Evolutionary conservation across 53 echinoderm and acorn worm genomes (phyloP).

Genomic region (Luidia sarsii): DNA sequence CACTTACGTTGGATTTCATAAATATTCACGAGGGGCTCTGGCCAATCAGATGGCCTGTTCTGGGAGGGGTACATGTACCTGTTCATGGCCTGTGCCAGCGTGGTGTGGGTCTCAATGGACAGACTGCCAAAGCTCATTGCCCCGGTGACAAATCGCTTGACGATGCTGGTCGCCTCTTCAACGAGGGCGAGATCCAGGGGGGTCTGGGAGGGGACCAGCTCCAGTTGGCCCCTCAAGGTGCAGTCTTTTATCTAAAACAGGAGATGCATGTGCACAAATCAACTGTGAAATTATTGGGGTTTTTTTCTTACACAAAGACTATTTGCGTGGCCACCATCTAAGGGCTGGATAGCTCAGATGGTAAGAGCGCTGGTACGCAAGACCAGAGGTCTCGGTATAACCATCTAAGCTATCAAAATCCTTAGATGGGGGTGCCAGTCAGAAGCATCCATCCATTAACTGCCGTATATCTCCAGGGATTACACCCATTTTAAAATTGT

Average conservation of each 20-base stretch:
- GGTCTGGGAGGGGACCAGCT: slow-evolving; percentile 59
- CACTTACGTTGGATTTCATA: no score
- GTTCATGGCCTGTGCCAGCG: slow-evolving; percentile 96
- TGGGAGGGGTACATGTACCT: slow-evolving; percentile 45
- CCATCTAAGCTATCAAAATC: no score
- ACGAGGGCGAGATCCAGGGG: slow-evolving; percentile 84
- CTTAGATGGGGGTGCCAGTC: no score
- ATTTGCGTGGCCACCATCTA: no score
- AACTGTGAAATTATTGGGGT: no score
- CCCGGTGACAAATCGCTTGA: slow-evolving; percentile 92
- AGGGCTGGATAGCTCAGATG: no score
- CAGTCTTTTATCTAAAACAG: slow-evolving; percentile 72
- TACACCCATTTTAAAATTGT: background rate
- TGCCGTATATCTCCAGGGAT: no score
- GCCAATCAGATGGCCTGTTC: background rate
- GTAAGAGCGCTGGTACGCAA: no score
- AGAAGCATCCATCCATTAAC: no score
- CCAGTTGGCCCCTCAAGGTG: slow-evolving; percentile 93
- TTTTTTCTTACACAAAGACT: no score
- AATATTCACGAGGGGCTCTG: background rate
- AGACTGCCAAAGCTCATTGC: slow-evolving; percentile 99
- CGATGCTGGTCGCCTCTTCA: slow-evolving; percentile 84
- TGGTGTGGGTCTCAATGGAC: slow-evolving; percentile 90
- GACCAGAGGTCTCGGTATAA: no score
- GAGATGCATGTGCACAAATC: no score